These are phyloP conservation scores for Benthosema pterotum DNA, from an alignment of 2,797 vertebrate species.

Conservation along the genomic window DNA sequence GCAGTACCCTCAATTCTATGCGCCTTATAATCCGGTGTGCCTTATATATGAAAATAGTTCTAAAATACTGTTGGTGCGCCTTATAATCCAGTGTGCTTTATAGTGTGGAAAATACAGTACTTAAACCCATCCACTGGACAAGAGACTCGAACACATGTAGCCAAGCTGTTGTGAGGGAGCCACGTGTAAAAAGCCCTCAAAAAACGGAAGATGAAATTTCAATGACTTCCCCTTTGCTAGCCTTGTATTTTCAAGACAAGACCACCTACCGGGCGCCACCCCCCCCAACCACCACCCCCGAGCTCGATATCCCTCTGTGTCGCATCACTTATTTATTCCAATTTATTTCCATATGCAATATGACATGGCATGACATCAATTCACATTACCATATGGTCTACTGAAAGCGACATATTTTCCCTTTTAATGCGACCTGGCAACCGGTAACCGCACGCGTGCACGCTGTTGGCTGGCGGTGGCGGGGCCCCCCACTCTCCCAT, in stretches of 20 bases:
- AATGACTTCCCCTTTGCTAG: neutral
- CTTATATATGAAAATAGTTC: too few relatives aligned
- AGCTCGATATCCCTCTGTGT: constrained; percentile 20
- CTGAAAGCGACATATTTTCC: constrained; percentile 47
- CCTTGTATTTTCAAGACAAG: neutral
- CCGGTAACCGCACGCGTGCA: neutral
- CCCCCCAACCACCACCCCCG: too few relatives aligned
- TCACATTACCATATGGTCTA: constrained; percentile 35
- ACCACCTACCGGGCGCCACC: constrained; percentile 19
- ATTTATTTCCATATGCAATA: constrained; percentile 38
- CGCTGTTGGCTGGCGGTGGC: too few relatives aligned
- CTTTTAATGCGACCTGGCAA: constrained; percentile 36
- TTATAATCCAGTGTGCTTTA: too few relatives aligned
- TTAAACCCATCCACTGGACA: too few relatives aligned
- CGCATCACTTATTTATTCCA: constrained; percentile 38
- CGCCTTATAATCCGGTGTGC: too few relatives aligned
- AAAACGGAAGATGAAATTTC: constrained; percentile 5
- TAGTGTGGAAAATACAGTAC: too few relatives aligned
- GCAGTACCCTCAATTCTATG: too few relatives aligned
- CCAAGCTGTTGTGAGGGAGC: too few relatives aligned
- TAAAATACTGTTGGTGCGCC: too few relatives aligned
- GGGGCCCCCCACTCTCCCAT: constrained; percentile 2
- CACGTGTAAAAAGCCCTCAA: neutral
- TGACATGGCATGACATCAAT: constrained; percentile 36
- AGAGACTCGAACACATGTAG: too few relatives aligned